Percentiles rank a stretch among this genome's conserved stretches.
phyloP scores from a whole-genome alignment of 1,140 invertebrate genomes.

The Aleiodes sp. region DNA sequence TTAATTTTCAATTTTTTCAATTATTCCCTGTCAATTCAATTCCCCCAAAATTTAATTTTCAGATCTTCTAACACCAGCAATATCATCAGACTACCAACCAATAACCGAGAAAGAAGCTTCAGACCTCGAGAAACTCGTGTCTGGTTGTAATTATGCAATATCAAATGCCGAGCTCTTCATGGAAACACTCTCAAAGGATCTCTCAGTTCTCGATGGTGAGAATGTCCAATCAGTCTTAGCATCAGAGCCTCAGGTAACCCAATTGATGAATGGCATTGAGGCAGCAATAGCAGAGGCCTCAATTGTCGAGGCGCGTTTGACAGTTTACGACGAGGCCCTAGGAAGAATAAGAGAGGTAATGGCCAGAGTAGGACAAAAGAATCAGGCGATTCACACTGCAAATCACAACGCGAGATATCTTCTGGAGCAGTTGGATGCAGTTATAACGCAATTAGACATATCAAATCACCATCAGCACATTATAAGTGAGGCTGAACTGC shows the following conservation, averaged over 20 bases:
- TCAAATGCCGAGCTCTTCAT: conserved; percentile 89
- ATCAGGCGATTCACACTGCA: conserved; percentile 85
- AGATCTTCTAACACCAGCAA: conserved; percentile 56
- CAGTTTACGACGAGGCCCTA: conserved; percentile 82
- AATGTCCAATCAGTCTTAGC: conserved; percentile 88
- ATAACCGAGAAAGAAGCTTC: conserved; percentile 82
- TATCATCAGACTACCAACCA: conserved; percentile 79
- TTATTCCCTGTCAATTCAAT: no score
- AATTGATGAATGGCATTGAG: conserved; percentile 87
- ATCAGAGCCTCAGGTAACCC: conserved; percentile 83
- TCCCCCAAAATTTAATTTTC: conserved; percentile 37
- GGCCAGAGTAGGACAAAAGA: conserved; percentile 92
- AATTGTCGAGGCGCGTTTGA: conserved; percentile 77
- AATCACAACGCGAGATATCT: conserved; percentile 86
- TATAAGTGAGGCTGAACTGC: conserved; percentile 77
- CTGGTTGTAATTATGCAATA: conserved; percentile 81
- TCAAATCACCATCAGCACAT: conserved; percentile 75
- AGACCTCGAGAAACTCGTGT: conserved; percentile 77
- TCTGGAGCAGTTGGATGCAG: conserved; percentile 77
- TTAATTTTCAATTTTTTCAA: background rate
- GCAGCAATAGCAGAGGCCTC: conserved; percentile 81
- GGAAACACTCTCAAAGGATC: conserved; percentile 81
- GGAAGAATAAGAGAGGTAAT: conserved; percentile 85
- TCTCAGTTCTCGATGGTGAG: conserved; percentile 85
- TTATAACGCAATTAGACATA: conserved; percentile 78